phyloP scores from a whole-genome alignment of 2,797 vertebrate species.

The Mus caroli region DNA sequence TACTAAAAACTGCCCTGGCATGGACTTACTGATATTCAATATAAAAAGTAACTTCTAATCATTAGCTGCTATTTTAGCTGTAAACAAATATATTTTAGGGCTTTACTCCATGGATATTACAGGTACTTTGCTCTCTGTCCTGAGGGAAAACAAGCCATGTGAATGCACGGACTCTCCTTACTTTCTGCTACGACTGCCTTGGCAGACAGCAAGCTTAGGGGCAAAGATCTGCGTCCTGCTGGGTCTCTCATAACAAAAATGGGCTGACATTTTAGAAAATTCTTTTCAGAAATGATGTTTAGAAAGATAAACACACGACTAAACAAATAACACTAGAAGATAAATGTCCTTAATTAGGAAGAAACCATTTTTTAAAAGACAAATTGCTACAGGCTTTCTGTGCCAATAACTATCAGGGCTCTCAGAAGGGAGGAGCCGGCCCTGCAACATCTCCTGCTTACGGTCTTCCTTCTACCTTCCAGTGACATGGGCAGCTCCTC shows the following conservation, averaged over 20 bases:
- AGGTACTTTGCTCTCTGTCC: neutral
- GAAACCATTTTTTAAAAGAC: neutral
- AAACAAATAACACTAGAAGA: constrained; percentile 40
- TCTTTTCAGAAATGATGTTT: neutral
- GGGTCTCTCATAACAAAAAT: neutral
- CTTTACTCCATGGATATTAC: neutral
- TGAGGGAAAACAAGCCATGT: neutral
- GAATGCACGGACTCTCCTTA: neutral
- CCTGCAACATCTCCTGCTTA: neutral
- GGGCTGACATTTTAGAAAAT: constrained; percentile 13
- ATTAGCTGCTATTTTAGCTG: constrained; percentile 23
- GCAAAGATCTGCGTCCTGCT: neutral
- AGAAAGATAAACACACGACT: constrained; percentile 35
- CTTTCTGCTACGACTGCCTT: neutral
- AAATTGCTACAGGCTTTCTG: constrained; percentile 21
- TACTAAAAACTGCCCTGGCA: constrained; percentile 23
- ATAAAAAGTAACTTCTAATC: constrained; percentile 46
- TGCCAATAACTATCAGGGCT: neutral
- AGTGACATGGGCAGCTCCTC: neutral
- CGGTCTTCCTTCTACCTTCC: neutral
- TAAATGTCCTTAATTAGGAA: constrained; percentile 41
- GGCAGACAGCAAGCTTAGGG: neutral
- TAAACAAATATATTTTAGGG: constrained; percentile 20
- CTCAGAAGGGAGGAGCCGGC: neutral
- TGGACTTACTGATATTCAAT: constrained; percentile 58